A percentile compares a stretch with the other conserved stretches of the same genome.
phyloP scores from a whole-genome alignment of 2,797 vertebrate species.

The Megalops cyprinoides region DNA sequence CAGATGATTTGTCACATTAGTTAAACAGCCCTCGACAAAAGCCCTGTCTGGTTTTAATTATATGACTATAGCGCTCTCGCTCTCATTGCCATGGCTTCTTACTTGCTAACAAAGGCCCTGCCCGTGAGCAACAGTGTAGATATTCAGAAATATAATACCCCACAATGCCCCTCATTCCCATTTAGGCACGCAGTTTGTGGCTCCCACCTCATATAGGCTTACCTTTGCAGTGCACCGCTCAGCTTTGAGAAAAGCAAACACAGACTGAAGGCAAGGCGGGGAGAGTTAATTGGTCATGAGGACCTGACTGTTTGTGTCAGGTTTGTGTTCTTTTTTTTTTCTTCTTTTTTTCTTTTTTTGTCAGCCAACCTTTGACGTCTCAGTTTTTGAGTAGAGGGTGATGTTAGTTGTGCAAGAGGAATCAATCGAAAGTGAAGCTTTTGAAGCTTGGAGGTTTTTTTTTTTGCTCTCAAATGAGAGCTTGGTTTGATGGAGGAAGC shows the following conservation, averaged over 20 bases:
- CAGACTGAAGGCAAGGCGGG: not conserved
- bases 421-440: not conserved
- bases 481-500: constrained; percentile 27
- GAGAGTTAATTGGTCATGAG: not conserved
- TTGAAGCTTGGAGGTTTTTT: not conserved
- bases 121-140: constrained; percentile 57
- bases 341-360: not conserved
- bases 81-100: constrained; percentile 50
- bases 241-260: constrained; percentile 25
- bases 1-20: constrained; percentile 75
- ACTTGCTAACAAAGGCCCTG: constrained; percentile 41
- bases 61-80: constrained; percentile 58
- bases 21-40: constrained; percentile 73
- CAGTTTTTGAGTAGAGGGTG: not conserved
- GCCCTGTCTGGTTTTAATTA: constrained; percentile 68
- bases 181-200: constrained; percentile 5
- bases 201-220: constrained; percentile 26
- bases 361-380: not conserved
- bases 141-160: constrained; percentile 53
- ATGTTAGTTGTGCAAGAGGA: not conserved
- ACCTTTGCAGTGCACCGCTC: constrained; percentile 40
- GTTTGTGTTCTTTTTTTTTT: too few species aligned
- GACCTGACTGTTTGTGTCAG: constrained; percentile 45
- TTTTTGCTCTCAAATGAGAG: constrained; percentile 40
- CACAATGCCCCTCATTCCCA: constrained; percentile 40